A percentile compares a stretch with the other conserved stretches of the same genome.
phyloP scores from a whole-genome alignment of 2,113 vertebrate species.

The Osmerus mordax region DNA sequence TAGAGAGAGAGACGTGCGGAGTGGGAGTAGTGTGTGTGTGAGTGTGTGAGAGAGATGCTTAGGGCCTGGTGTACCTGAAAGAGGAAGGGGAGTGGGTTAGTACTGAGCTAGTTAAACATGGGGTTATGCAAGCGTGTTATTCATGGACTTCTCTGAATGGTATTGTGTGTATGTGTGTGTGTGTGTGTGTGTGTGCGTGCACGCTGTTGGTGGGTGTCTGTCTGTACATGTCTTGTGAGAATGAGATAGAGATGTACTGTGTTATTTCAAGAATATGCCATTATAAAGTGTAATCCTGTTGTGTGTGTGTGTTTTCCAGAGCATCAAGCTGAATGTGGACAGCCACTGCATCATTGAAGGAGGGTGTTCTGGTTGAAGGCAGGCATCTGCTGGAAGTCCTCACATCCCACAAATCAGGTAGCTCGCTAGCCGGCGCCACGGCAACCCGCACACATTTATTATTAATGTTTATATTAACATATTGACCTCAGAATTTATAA shows the following conservation, averaged over 20 bases:
- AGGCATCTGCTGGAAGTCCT: constrained; percentile 86
- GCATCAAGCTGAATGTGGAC: constrained; percentile 94
- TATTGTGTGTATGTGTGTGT: not conserved
- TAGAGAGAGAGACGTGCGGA: not conserved
- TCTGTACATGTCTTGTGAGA: not conserved
- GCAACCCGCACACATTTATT: constrained; percentile 85
- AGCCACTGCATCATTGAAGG: constrained; percentile 85
- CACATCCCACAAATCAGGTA: constrained; percentile 95
- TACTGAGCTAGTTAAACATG: not conserved
- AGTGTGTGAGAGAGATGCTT: not conserved
- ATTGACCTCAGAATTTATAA: constrained; percentile 96
- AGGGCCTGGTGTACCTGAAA: not conserved
- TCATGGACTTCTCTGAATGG: not conserved
- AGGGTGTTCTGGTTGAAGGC: constrained; percentile 90
- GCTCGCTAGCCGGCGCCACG: constrained; percentile 73
- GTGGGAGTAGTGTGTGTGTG: not conserved
- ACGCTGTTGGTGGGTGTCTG: constrained; percentile 11
- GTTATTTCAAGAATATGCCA: not conserved
- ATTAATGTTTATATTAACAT: constrained; percentile 99
- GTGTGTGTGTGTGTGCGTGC: too few species aligned
- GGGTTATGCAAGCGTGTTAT: not conserved
- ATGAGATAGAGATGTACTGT: not conserved
- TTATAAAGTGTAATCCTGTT: not conserved
- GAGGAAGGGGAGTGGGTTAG: not conserved
- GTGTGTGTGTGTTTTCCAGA: constrained; percentile 65